Conservation (phyloP, 2,113 vertebrate species). For the Alosa alosa region DNA sequence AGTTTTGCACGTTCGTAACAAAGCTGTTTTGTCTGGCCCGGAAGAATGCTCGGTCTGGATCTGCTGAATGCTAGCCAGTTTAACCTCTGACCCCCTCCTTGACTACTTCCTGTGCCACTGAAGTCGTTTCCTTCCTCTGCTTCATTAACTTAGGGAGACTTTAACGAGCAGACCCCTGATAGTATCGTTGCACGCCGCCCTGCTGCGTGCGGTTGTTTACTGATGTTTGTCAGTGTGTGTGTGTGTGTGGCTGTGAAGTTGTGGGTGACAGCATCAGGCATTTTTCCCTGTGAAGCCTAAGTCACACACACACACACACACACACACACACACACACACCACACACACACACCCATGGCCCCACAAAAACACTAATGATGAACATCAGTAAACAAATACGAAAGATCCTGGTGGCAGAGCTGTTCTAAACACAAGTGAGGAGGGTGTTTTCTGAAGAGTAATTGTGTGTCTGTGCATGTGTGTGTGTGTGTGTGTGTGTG, state of each 20-base stretch:
- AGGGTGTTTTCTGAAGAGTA: background rate
- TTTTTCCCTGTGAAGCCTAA: background rate
- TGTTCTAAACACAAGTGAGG: no score
- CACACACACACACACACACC: background rate
- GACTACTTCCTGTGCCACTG: background rate
- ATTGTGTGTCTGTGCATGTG: background rate
- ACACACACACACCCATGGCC: background rate
- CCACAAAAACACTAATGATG: background rate
- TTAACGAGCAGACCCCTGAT: slow-evolving; percentile 31
- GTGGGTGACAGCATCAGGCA: background rate
- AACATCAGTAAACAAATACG: no score
- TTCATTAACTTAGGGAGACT: background rate
- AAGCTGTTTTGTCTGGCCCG: background rate
- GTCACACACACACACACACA: background rate
- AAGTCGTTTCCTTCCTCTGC: slow-evolving; percentile 2
- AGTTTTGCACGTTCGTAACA: background rate
- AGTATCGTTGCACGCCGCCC: slow-evolving; percentile 47
- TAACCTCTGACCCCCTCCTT: background rate
- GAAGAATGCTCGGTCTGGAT: background rate
- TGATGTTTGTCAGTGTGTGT: background rate
- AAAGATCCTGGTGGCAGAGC: no score
- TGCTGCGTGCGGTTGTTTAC: slow-evolving; percentile 13
- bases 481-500: background rate
- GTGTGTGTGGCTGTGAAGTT: background rate
- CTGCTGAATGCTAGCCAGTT: background rate